Evolutionary conservation across 2,888 invertebrate genomes (phyloP), one percentile per base, ranked within the genome.

Genomic region (Drosophila tripunctata): DNA sequence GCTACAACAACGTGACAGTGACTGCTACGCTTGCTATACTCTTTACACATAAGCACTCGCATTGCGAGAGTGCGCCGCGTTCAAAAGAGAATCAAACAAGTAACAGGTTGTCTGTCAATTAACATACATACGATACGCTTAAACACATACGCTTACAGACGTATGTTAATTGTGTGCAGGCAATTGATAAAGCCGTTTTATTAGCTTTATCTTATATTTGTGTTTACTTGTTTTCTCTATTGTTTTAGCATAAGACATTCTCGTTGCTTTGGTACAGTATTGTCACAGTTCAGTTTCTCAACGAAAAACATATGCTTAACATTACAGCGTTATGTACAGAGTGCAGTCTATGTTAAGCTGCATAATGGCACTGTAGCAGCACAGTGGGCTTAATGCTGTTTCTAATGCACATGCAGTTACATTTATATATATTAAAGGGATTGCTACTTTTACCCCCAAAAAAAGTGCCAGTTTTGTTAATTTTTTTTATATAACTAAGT

Each of bases 41-140:
- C 30, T 3, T 33, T 27, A 14, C 38, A 10, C 30, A 14, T 2
- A 17, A n/a, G n/a, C n/a, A n/a, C n/a, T n/a, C n/a, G n/a, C n/a
- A n/a, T n/a, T n/a, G 35, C 7, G n/a, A 36, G 36, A 8, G 41
- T 8, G 14, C 8, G 14, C 3, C n/a, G 10, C 14, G 24, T 24
- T 15, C 43, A 14, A 24, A 27, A 27, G 43, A 27, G 43, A 14
- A n/a, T n/a, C n/a, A n/a, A n/a, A 10, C 27, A 27, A 8, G 15
- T 14, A 35, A 35, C 38, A 40, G 38, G 38, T 40, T 40, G 38
- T 40, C 38, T 40, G 38, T 40, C 38, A 40, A 40, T 7, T n/a
- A 12, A 21, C 19, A 40, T n/a, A 40, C 12, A 40, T 21, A 40
- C 38, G 21, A 6, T 40, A 40, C 21, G n/a, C 19, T 35, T 35